Percentiles rank a stretch among this genome's conserved stretches.
phyloP scores from a whole-genome alignment of 2,113 vertebrate genomes.

The Anas platyrhynchos region DNA sequence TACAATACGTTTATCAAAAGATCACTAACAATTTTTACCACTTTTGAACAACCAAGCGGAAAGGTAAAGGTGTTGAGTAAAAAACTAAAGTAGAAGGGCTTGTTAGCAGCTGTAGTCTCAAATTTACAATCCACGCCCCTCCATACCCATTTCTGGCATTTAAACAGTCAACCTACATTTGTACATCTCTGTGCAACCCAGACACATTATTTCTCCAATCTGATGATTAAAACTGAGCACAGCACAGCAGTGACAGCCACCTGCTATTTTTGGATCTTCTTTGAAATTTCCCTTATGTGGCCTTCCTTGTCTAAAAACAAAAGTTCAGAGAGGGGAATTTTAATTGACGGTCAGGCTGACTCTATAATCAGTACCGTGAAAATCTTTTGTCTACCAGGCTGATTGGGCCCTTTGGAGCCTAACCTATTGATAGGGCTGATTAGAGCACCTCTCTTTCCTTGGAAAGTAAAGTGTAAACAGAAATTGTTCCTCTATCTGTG shows the following conservation, averaged over 20 bases:
- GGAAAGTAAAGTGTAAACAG: not conserved
- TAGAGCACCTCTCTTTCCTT: not conserved
- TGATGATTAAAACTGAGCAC: conserved; percentile 24
- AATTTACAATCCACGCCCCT: not conserved
- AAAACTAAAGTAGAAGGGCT: not conserved
- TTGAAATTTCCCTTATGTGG: not conserved
- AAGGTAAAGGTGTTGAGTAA: not conserved
- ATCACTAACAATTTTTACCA: not conserved
- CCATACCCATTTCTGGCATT: not conserved
- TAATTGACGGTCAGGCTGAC: not conserved
- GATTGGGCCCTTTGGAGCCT: not conserved
- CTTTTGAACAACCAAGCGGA: not conserved
- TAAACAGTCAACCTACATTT: not conserved
- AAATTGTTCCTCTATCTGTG: not conserved
- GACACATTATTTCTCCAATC: not conserved
- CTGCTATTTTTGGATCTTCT: conserved; percentile 43
- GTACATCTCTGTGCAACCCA: not conserved
- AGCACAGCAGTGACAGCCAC: conserved; percentile 16
- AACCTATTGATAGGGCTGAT: not conserved
- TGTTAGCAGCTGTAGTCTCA: not conserved
- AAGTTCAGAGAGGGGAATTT: not conserved
- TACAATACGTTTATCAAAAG: not conserved
- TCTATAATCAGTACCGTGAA: not conserved
- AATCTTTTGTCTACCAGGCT: not conserved
- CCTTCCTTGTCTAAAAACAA: not conserved